Base-by-base conservation (phyloP, 37 sponge, comb jelly and placozoan genomes). In the Tethya wilhelma region DNA sequence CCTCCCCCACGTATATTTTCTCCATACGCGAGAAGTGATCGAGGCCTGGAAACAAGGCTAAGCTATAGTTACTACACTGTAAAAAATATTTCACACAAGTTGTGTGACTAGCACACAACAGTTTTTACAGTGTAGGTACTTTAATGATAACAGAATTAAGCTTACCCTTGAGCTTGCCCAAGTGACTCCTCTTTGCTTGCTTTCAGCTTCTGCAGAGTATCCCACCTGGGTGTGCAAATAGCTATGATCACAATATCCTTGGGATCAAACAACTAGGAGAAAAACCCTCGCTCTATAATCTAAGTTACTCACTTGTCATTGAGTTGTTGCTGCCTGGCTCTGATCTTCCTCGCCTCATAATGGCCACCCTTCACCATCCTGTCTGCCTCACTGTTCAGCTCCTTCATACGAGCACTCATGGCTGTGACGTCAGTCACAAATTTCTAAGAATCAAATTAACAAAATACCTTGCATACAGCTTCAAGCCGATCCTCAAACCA, bases 361-460 rank as follows among this genome's bases (percentile, higher is more conserved):
- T 96, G 96, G 22, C 85, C 82, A 0, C 44, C 82, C 46, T 83
- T 89, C 28, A 89, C 59, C 81, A 96, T 80, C 40, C 84, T 78
- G 3, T 93, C 96, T 42, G 93, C 93, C 49, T 86, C 86, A 29
- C 58, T 74, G 79, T 84, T 79, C 58, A 96, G 74, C 63, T 90
- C 88, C 66, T 74, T 83, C 64, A 93, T 85, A 19, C 89, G 56
- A 22, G 71, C 79, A 66, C 91, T 77, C 60, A 86, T 83, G 31
- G 91, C 86, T 6, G 88, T 70, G 76, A 93, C 60, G 39, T 96
- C 96, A 6, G 82, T 93, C 79, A 80, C 82, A 71, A 96, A 90
- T 56, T 34, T 90, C 87, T 90, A 69, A 9, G 59, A 3, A 2
- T 26, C 43, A 30, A 79, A 79, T 46, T 6, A 14, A 79, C 23